Conservation (phyloP, 2,888 invertebrate genomes). For the Diploptera punctata region DNA sequence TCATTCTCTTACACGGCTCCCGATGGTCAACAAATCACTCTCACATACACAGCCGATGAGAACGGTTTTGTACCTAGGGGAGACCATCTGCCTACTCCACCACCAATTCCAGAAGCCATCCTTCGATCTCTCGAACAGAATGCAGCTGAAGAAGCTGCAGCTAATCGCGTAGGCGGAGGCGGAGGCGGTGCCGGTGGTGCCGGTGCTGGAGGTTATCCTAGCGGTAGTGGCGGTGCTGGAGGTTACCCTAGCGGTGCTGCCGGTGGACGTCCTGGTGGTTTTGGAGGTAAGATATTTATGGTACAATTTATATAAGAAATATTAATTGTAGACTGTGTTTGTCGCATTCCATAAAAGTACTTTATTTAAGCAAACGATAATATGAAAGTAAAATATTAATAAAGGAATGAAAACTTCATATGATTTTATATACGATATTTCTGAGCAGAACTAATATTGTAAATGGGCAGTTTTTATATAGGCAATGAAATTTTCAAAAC, state of each 20-base stretch:
- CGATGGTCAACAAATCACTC: conserved; percentile 65
- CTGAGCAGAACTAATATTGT: no score
- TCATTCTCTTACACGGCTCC: conserved; percentile 75
- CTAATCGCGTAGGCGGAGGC: background rate
- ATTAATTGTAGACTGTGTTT: no score
- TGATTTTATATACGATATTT: no score
- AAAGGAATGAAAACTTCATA: no score
- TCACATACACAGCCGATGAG: conserved; percentile 51
- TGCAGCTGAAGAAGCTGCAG: conserved; percentile 39
- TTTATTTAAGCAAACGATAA: no score
- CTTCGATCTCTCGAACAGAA: conserved; percentile 57
- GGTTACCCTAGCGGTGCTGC: background rate
- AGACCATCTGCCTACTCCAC: conserved; percentile 45
- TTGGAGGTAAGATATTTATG: no score
- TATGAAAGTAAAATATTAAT: no score
- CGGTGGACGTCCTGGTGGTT: conserved; percentile 23
- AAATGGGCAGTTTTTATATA: no score
- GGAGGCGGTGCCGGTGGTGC: background rate
- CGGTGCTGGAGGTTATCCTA: background rate
- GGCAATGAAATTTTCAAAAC: no score
- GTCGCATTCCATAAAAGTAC: no score
- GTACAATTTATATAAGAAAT: no score
- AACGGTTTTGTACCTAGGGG: conserved; percentile 46
- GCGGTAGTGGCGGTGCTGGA: conserved; percentile 9
- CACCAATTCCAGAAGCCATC: conserved; percentile 46